phyloP scores from a whole-genome alignment of 2,888 invertebrate genomes.

The Rotaria socialis region DNA sequence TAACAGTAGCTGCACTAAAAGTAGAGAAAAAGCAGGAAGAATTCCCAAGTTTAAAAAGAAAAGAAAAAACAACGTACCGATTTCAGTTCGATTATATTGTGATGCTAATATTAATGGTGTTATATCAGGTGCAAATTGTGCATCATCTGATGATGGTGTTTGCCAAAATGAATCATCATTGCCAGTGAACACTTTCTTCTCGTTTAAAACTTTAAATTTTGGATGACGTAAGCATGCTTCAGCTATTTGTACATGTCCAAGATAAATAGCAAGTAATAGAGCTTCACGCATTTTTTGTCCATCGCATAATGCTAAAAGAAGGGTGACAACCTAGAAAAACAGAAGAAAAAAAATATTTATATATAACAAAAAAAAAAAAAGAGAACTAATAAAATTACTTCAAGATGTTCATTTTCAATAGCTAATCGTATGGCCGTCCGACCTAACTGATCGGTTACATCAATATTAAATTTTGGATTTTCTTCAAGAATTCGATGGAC shows the following conservation, averaged over 20 bases:
- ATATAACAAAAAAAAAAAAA: background rate
- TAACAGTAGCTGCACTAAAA: slow-evolving; percentile 49
- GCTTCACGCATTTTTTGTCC: slow-evolving; percentile 56
- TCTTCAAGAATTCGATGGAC: slow-evolving; percentile 43
- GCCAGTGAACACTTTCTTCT: slow-evolving; percentile 54
- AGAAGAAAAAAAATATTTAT: slow-evolving; percentile 48
- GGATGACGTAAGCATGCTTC: slow-evolving; percentile 57
- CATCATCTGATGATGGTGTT: slow-evolving; percentile 52
- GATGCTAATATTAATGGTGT: slow-evolving; percentile 56
- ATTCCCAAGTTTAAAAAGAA: too few species aligned
- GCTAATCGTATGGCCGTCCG: slow-evolving; percentile 43
- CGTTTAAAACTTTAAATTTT: slow-evolving; percentile 54
- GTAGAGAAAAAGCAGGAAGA: background rate
- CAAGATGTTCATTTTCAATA: slow-evolving; percentile 46
- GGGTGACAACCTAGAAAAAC: slow-evolving; percentile 50
- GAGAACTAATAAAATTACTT: slow-evolving; percentile 3
- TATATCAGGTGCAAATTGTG: slow-evolving; percentile 56
- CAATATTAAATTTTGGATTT: slow-evolving; percentile 45
- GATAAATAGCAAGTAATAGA: slow-evolving; percentile 55
- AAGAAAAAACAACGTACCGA: slow-evolving; percentile 44
- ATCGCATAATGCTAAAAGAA: slow-evolving; percentile 52
- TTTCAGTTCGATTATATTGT: slow-evolving; percentile 57
- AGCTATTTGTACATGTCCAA: slow-evolving; percentile 57
- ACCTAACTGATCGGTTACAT: slow-evolving; percentile 44
- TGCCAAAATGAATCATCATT: slow-evolving; percentile 59